Evolutionary conservation across 2,113 vertebrate species (phyloP).

Genomic region (Leptobrachium ailaonicum): DNA sequence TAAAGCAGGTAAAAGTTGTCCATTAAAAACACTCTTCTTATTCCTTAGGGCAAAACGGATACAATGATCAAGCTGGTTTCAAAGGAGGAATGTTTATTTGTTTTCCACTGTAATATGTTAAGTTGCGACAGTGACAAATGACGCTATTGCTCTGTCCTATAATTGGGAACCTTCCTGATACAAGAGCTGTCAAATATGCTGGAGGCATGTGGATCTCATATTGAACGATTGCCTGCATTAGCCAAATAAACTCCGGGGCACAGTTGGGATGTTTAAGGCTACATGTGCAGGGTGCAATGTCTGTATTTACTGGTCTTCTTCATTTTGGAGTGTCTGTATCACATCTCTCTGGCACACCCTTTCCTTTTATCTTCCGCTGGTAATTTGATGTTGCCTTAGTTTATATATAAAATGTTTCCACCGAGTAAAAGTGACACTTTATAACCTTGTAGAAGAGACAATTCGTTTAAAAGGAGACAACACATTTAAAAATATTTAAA

Average conservation of each 20-base stretch:
- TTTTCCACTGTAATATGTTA: not conserved
- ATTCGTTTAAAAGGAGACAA: too few species aligned
- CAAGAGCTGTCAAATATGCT: constrained; percentile 16
- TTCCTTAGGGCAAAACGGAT: constrained; percentile 2
- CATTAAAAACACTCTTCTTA: not conserved
- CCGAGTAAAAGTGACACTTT: too few species aligned
- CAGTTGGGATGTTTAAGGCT: not conserved
- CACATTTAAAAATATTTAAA: too few species aligned
- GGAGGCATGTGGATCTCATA: not conserved
- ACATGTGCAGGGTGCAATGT: not conserved
- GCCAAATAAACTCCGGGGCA: not conserved
- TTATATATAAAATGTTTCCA: too few species aligned
- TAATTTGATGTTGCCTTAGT: too few species aligned
- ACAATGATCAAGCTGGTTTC: not conserved
- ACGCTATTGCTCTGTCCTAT: not conserved
- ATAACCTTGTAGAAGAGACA: too few species aligned
- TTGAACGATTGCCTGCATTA: not conserved
- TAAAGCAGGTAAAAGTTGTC: not conserved
- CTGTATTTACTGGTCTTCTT: constrained; percentile 2
- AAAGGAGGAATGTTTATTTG: constrained; percentile 3
- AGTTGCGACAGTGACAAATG: constrained; percentile 31
- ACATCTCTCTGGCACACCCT: too few species aligned
- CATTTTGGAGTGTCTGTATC: not conserved
- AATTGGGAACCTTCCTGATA: constrained; percentile 23
- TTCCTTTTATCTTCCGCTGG: too few species aligned